A percentile compares a stretch with the other conserved stretches of the same genome.
Conservation (phyloP, 1,140 invertebrate genomes). For the Artemia franciscana region DNA sequence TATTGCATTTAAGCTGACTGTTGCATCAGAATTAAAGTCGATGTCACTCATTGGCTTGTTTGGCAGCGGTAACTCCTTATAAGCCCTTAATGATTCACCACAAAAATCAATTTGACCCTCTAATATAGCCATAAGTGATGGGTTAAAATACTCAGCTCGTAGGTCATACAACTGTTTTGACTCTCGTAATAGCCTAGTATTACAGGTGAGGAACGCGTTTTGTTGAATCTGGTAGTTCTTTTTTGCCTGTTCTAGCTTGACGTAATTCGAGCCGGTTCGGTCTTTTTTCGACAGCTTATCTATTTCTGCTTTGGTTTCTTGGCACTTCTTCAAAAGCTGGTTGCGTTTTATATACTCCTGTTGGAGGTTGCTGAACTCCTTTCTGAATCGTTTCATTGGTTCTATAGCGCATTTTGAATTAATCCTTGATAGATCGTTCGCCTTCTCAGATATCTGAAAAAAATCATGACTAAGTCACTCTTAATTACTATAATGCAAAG, state of each 20-base stretch:
- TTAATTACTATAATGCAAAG: too few species aligned
- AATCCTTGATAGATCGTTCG: too few species aligned
- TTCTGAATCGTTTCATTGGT: constrained; percentile 4
- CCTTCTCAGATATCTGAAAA: too few species aligned
- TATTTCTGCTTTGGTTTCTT: constrained; percentile 5
- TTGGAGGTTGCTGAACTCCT: constrained; percentile 1
- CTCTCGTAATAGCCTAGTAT: constrained; percentile 1
- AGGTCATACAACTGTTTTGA: constrained; percentile 5
- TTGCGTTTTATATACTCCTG: not conserved
- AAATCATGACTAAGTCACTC: too few species aligned
- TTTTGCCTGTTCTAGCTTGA: not conserved
- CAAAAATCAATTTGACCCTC: constrained; percentile 3
- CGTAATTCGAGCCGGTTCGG: constrained; percentile 1
- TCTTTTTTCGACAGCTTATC: not conserved
- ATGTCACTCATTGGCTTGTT: not conserved
- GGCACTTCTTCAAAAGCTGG: constrained; percentile 2
- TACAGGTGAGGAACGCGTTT: not conserved
- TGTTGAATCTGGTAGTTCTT: not conserved
- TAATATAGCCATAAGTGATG: constrained; percentile 2
- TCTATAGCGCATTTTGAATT: not conserved
- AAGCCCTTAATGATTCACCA: constrained; percentile 2
- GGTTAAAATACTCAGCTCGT: constrained; percentile 6
- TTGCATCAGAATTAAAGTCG: not conserved
- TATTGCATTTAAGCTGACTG: not conserved
- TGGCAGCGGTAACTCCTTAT: not conserved